A percentile compares a stretch with the other conserved stretches of the same genome.
Conservation (phyloP, 2,888 invertebrate species). For the Zaprionus lineosus region DNA sequence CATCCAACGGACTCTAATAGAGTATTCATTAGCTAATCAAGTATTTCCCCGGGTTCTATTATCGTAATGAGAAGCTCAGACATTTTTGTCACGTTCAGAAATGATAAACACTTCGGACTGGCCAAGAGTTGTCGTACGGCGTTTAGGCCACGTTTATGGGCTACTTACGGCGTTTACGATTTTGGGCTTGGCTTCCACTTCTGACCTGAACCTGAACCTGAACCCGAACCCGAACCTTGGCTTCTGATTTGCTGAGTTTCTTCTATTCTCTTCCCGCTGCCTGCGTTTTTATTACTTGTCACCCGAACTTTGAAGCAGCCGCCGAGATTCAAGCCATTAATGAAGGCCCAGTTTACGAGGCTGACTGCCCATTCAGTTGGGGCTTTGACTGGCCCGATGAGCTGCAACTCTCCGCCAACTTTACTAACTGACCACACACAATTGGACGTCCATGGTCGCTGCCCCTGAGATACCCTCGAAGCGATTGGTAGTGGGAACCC, state of each 20-base stretch:
- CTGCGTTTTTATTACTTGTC: slow-evolving; percentile 31
- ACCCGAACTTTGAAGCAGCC: slow-evolving; percentile 57
- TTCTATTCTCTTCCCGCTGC: too few species aligned
- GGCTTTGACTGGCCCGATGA: slow-evolving; percentile 4
- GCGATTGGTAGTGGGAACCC: slow-evolving; percentile 8
- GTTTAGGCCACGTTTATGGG: slow-evolving; percentile 58
- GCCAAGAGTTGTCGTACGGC: slow-evolving; percentile 17
- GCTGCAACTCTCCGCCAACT: slow-evolving; percentile 14
- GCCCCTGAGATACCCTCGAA: neutral
- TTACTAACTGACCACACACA: slow-evolving; percentile 44
- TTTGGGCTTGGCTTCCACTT: slow-evolving; percentile 32
- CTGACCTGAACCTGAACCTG: slow-evolving; percentile 34
- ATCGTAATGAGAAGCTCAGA: slow-evolving; percentile 36
- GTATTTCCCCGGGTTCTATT: slow-evolving; percentile 4
- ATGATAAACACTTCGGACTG: slow-evolving; percentile 36
- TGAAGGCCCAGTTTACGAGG: slow-evolving; percentile 49
- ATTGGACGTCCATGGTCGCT: slow-evolving; percentile 21
- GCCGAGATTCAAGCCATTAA: slow-evolving; percentile 41
- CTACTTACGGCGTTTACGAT: slow-evolving; percentile 64
- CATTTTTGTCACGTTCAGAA: slow-evolving; percentile 64
- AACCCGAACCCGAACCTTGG: too few species aligned
- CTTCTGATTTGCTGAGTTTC: slow-evolving; percentile 7
- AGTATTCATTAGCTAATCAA: neutral
- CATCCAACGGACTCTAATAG: slow-evolving; percentile 13
- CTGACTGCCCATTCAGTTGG: slow-evolving; percentile 23